Conservation (phyloP, 2,888 invertebrate genomes). For the Leptinotarsa tumamoca region DNA sequence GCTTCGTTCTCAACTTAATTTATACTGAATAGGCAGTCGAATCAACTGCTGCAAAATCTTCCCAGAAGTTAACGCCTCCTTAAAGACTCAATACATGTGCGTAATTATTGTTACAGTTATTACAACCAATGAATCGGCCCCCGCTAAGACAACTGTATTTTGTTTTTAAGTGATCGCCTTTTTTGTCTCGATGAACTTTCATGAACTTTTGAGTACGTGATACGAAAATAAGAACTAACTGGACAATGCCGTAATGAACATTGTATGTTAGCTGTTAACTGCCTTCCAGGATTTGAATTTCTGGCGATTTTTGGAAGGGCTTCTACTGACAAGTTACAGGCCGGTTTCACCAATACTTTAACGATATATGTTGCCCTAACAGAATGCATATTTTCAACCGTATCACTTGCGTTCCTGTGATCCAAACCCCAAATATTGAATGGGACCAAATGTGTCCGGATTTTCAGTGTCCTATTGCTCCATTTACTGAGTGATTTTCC, state of each 20-base stretch:
- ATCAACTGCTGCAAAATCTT: neutral
- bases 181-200: neutral
- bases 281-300: neutral
- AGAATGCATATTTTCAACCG: too few species aligned
- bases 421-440: too few species aligned
- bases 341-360: neutral
- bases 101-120: neutral
- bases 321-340: neutral
- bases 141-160: constrained; percentile 1
- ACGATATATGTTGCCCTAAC: too few species aligned
- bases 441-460: too few species aligned
- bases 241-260: constrained; percentile 3
- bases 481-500: too few species aligned
- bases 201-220: neutral
- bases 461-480: too few species aligned
- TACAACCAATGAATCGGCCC: neutral
- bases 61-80: neutral
- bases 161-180: neutral
- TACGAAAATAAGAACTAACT: constrained; percentile 1
- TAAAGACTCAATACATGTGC: neutral
- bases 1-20: neutral
- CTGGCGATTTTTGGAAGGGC: too few species aligned
- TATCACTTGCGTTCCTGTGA: too few species aligned
- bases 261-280: neutral
- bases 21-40: neutral